A percentile compares a stretch with the other conserved stretches of the same genome.
Conservation (phyloP, 2,113 vertebrate genomes). For the Tachysurus fulvidraco region DNA sequence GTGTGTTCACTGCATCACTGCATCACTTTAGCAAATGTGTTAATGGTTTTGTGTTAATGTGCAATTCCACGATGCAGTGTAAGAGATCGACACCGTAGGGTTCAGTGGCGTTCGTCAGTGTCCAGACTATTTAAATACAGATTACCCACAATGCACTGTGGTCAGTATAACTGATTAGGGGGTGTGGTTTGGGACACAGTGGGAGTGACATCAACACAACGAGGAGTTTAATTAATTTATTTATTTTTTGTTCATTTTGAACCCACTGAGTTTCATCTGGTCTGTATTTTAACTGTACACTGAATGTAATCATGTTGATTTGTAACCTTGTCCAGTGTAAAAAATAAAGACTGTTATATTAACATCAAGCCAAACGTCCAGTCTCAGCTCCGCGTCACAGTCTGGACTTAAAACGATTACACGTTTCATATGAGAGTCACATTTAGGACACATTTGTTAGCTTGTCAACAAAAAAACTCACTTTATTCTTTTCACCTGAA, state of each 20-base stretch:
- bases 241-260: neutral
- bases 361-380: slow-evolving; percentile 40
- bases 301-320: slow-evolving; percentile 33
- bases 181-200: neutral
- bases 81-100: neutral
- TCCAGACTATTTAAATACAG: neutral
- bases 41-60: neutral
- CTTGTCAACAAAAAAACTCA: no score
- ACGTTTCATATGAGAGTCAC: neutral
- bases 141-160: neutral
- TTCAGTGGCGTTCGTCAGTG: neutral
- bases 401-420: neutral
- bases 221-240: neutral
- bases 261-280: neutral
- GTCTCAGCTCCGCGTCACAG: neutral
- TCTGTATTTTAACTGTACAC: slow-evolving; percentile 32
- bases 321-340: slow-evolving; percentile 30
- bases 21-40: neutral
- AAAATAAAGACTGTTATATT: slow-evolving; percentile 60
- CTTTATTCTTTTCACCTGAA: no score
- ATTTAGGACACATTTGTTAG: no score
- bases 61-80: neutral
- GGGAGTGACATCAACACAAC: no score
- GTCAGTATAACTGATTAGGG: neutral
- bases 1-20: neutral